Evolutionary conservation across 2,113 vertebrate species (phyloP), one percentile per base, ranked within the genome.

Genomic region (Copsychus sechellarum): DNA sequence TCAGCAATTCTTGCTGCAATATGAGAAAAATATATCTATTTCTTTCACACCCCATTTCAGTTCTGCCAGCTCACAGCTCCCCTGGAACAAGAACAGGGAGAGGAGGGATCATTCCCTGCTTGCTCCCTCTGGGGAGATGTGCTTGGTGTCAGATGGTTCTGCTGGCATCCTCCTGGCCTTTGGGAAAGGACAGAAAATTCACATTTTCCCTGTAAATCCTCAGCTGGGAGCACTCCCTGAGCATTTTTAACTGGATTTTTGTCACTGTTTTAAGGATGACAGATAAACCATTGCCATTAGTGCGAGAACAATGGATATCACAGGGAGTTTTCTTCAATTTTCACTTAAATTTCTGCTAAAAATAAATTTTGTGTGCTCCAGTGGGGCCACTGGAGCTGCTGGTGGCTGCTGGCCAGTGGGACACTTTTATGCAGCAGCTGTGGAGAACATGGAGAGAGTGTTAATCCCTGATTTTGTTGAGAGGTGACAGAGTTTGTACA

Each of bases 371-470:
- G 2, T 66, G 71, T 74, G 28, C 45, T 65, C 16, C 50, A 20
- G 14, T 10, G 57, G 38, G 7, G 19, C 10, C 23, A 8, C 15
- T 12, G 36, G 82, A 33, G 38, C 18, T 2, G 0, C 23, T 7
- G 13, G 45, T 42, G 50, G 24, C 76, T 34, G n/a, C 34, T 73
- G 73, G 40, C 33, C 34, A 12, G 10, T 1, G n/a, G 33, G 34
- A 45, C 2, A 1, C 4, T 15, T 53, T 11, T 1, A 1, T 2
- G 1, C 8, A 15, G 28, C 4, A 57, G 57, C 31, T 36, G 45
- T 28, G 45, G 50, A 6, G 28, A 24, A 6, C 0, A 4, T 2
- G 33, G 61, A 16, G 28, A 20, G 24, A 2, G 57, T 4, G 24
- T 16, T 2, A 14, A n/a, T 12, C 17, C 25, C 22, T 42, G 61